Percentiles rank a stretch among this genome's conserved stretches.
These are phyloP conservation scores for Phyllotis vaccarum DNA, from an alignment of 2,797 vertebrate species.

Conservation along the genomic window DNA sequence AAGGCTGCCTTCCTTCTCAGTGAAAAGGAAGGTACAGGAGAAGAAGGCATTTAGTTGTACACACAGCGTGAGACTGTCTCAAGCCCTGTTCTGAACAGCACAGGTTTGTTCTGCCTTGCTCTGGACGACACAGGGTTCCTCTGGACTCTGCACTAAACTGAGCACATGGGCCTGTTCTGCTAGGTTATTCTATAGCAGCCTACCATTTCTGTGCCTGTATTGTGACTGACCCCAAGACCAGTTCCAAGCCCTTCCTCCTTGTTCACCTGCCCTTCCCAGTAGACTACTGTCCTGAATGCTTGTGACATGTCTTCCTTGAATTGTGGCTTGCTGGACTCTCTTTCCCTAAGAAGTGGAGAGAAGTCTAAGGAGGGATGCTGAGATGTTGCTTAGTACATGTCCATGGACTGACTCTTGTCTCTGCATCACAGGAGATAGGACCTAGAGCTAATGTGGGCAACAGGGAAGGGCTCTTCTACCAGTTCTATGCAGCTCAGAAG, in stretches of 20 bases:
- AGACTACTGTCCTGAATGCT: not conserved
- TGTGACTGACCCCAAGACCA: not conserved
- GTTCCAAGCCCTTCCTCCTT: not conserved
- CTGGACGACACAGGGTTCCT: not conserved
- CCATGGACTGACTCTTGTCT: not conserved
- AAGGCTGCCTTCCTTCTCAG: not conserved
- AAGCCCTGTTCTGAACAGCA: not conserved
- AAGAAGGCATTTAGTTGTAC: not conserved
- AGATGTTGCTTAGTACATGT: too few species aligned
- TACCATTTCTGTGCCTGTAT: not conserved
- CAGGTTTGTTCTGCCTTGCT: not conserved
- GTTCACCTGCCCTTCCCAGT: not conserved
- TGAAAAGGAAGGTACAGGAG: not conserved
- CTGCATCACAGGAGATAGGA: not conserved
- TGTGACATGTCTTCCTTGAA: too few species aligned
- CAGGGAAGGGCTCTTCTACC: not conserved
- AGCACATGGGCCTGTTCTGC: not conserved
- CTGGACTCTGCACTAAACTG: not conserved
- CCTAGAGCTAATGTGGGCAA: not conserved
- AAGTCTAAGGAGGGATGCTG: not conserved
- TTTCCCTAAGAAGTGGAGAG: not conserved
- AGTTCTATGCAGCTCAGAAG: not conserved
- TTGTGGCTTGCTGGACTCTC: not conserved
- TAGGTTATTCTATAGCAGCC: not conserved
- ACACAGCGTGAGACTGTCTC: not conserved